Evolutionary conservation across 2,888 invertebrate genomes (phyloP), one percentile per base, ranked within the genome.

Genomic region (Patella pellucida): DNA sequence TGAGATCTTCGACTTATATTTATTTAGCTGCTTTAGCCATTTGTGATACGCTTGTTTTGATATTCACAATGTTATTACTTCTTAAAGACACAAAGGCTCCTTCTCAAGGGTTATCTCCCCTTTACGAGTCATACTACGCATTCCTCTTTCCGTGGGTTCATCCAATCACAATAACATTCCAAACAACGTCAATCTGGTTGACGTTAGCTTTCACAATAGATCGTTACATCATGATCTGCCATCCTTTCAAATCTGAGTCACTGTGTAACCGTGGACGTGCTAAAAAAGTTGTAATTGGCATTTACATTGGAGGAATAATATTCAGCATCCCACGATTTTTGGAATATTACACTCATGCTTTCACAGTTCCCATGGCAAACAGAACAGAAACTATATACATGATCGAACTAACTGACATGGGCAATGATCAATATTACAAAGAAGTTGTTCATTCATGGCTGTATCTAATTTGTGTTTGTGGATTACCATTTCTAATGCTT

Each of bases 151-250:
- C 90, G 0, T 87, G 84, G 76, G 81, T 90, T 19, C 90, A 90
- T 80, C 87, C 90, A 7, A 77, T 84, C 1, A 89, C 89, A n/a
- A 82, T 90, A 54, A 87, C 88, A 23, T 89, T 89, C 77, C 90
- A 90, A 75, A 88, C 90, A 73, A 88, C 87, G 0, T 89, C 90
- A 41, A 85, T 90, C 52, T 90, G 90, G 90, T 83, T 90, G 75
- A 90, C 90, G 0, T 78, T 90, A 19, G 89, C 89, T 7, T 90
- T 90, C 80, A 90, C 90, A 1, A 88, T 89, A n/a, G 90, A 90
- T 77, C 83, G 90, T 7, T 91, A 90, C 79, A 88, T 91, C 70
- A 91, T 91, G 91, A 91, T 91, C 52, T 91, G 91, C 75, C 90
- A 90, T 74, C 91, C 91, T 7, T 91, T 90, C 78, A 79, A 84